phyloP scores from a whole-genome alignment of 2,888 invertebrate species.

The Stenurella melanura region DNA sequence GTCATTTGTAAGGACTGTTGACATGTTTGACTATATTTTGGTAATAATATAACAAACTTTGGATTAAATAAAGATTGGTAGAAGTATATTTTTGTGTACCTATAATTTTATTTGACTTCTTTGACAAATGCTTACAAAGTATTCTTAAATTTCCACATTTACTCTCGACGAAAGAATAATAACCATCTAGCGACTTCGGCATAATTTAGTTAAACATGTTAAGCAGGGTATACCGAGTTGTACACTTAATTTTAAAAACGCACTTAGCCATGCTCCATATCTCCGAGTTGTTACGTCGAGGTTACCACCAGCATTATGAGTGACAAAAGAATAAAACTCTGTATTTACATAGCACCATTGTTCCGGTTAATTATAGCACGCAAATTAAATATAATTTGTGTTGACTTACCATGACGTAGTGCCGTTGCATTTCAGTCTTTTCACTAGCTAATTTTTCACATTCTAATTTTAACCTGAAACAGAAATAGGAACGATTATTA shows the following conservation, averaged over 20 bases:
- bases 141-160: too few relatives aligned
- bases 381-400: constrained; percentile 51
- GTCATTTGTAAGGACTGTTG: too few relatives aligned
- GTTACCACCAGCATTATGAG: constrained; percentile 18
- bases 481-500: constrained; percentile 59
- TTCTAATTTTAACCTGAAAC: constrained; percentile 87
- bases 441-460: constrained; percentile 90
- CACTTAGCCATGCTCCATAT: constrained; percentile 5
- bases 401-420: constrained; percentile 89
- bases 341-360: constrained; percentile 50
- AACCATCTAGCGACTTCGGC: too few relatives aligned
- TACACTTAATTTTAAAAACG: background rate
- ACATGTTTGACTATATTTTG: too few relatives aligned
- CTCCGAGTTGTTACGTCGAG: background rate
- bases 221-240: background rate
- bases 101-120: too few relatives aligned
- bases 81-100: too few relatives aligned
- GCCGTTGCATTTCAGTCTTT: constrained; percentile 91
- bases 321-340: constrained; percentile 42
- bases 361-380: constrained; percentile 51
- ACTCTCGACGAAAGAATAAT: too few relatives aligned
- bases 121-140: too few relatives aligned
- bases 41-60: too few relatives aligned
- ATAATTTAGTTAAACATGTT: too few relatives aligned
- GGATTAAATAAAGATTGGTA: too few relatives aligned